A percentile compares a stretch with the other conserved stretches of the same genome.
Conservation (phyloP, 2,888 invertebrate genomes). For the Steinernema carpocapsae region DNA sequence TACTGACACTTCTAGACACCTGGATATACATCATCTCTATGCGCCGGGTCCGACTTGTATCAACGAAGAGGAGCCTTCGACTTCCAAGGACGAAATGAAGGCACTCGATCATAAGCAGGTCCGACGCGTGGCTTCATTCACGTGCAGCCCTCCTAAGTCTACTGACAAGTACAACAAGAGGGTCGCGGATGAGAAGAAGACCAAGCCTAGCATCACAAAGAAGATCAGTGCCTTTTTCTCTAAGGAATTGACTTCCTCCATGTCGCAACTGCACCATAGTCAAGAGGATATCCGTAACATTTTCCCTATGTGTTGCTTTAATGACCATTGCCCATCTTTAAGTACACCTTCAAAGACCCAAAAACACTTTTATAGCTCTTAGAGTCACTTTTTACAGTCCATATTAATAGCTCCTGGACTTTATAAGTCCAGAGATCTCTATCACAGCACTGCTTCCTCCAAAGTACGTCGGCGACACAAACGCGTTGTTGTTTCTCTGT, state of each 20-base stretch:
- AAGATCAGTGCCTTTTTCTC: constrained; percentile 47
- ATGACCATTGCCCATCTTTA: too few relatives aligned
- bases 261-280: constrained; percentile 56
- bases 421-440: too few relatives aligned
- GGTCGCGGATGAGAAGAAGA: constrained; percentile 29
- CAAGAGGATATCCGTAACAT: constrained; percentile 62
- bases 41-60: background rate
- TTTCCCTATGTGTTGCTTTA: too few relatives aligned
- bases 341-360: too few relatives aligned
- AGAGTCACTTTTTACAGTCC: too few relatives aligned
- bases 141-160: constrained; percentile 57
- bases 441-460: too few relatives aligned
- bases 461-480: too few relatives aligned
- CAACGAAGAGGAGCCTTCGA: constrained; percentile 11
- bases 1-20: background rate
- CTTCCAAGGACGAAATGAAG: constrained; percentile 30
- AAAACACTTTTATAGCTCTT: too few relatives aligned
- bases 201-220: constrained; percentile 35
- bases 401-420: too few relatives aligned
- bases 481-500: too few relatives aligned
- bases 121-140: constrained; percentile 66
- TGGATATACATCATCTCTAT: constrained; percentile 15
- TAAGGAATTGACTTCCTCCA: constrained; percentile 48
- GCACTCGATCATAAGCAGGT: constrained; percentile 46
- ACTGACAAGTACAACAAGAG: constrained; percentile 51